Evolutionary conservation across 2,797 vertebrate species (phyloP).

Genomic region (Lagodon rhomboides): DNA sequence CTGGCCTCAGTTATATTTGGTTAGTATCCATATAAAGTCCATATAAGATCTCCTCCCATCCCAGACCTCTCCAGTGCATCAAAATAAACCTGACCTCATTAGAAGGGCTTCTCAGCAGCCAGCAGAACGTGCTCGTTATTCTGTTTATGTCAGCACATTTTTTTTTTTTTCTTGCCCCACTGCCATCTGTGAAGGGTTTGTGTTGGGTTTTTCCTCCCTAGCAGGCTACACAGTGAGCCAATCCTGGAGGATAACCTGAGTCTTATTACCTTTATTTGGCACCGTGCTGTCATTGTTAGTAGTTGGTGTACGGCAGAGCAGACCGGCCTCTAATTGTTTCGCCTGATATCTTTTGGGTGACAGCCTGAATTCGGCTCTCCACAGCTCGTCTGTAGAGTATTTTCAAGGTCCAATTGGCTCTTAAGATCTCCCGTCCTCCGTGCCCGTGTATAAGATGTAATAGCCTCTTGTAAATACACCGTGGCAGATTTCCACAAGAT

Average conservation of each 20-base stretch:
- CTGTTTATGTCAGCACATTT: constrained; percentile 64
- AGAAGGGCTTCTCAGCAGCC: constrained; percentile 43
- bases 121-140: constrained; percentile 60
- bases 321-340: constrained; percentile 31
- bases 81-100: constrained; percentile 56
- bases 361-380: constrained; percentile 29
- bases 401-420: constrained; percentile 39
- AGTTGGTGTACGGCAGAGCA: background rate
- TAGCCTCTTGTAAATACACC: constrained; percentile 56
- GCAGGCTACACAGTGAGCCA: constrained; percentile 23
- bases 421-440: constrained; percentile 34
- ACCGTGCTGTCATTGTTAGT: constrained; percentile 10
- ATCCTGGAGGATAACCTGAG: background rate
- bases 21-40: constrained; percentile 18
- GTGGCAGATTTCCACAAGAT: constrained; percentile 61
- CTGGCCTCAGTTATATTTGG: background rate
- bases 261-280: constrained; percentile 28
- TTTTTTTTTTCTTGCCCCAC: too few species aligned
- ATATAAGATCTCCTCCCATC: constrained; percentile 1
- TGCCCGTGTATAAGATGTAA: constrained; percentile 39
- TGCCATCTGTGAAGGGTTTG: constrained; percentile 23
- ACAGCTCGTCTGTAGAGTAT: constrained; percentile 19
- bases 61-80: constrained; percentile 30
- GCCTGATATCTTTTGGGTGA: constrained; percentile 30
- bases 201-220: constrained; percentile 22